Evolutionary conservation across 2,113 vertebrate species (phyloP).

Genomic region (Oceanites oceanicus): DNA sequence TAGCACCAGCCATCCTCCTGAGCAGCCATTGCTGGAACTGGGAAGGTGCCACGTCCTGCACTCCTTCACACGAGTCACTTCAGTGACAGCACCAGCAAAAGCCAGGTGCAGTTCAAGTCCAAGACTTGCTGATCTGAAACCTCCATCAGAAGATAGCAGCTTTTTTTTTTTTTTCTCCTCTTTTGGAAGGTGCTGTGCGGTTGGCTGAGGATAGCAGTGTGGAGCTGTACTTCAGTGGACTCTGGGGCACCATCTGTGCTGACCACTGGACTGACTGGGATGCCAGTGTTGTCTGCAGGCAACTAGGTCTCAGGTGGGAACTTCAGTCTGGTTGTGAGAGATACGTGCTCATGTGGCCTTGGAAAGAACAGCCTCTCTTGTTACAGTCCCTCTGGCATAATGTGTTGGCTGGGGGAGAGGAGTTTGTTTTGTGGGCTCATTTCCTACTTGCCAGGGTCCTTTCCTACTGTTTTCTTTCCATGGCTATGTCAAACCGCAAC

Average conservation of each 20-base stretch:
- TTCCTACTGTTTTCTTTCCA: background rate
- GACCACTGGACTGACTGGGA: slow-evolving; percentile 86
- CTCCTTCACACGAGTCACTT: background rate
- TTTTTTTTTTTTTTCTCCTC: background rate
- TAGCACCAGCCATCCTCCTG: background rate
- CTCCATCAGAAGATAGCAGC: background rate
- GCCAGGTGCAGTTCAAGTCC: background rate
- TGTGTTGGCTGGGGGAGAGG: background rate
- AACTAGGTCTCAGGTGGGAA: slow-evolving; percentile 83
- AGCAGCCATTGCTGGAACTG: background rate
- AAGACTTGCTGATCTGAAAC: background rate
- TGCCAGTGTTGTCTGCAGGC: slow-evolving; percentile 88
- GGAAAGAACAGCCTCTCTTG: background rate
- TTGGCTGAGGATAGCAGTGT: slow-evolving; percentile 81
- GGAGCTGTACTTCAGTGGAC: slow-evolving; percentile 83
- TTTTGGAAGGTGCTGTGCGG: slow-evolving; percentile 77
- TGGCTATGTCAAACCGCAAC: background rate
- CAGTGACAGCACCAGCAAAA: background rate
- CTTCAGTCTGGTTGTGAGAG: background rate
- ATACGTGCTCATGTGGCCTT: background rate
- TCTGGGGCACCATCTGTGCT: slow-evolving; percentile 88
- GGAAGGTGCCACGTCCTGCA: background rate
- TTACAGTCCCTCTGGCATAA: background rate
- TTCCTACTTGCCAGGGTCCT: background rate
- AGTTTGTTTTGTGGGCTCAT: background rate